Evolutionary conservation across 2,888 invertebrate genomes (phyloP).

Genomic region (Cyaniris semiargus): DNA sequence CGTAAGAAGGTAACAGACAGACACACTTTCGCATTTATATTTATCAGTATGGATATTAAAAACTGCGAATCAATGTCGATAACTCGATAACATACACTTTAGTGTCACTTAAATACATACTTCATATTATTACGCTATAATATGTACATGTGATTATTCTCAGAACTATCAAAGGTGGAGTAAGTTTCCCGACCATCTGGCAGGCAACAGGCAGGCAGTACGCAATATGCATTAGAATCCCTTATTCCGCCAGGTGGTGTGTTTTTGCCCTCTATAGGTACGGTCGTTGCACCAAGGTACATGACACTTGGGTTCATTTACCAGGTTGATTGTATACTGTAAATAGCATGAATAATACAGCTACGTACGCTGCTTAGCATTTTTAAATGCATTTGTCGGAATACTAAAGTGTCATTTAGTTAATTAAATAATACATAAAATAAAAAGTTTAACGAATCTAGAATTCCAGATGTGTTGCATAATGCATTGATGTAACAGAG

Average conservation of each 20-base stretch:
- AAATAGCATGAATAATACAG: background rate
- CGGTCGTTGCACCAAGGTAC: slow-evolving; percentile 21
- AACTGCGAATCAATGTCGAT: too few species aligned
- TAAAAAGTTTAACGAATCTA: too few species aligned
- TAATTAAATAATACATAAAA: too few species aligned
- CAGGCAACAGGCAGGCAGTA: background rate
- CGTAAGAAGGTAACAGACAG: too few species aligned
- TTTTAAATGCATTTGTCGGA: background rate
- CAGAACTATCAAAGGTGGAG: background rate
- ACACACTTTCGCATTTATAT: too few species aligned
- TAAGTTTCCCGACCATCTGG: background rate
- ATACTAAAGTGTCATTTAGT: background rate
- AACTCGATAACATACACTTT: background rate
- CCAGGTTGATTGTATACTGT: background rate
- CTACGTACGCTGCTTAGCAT: background rate
- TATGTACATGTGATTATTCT: background rate
- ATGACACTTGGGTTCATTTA: slow-evolving; percentile 12
- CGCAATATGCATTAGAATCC: background rate
- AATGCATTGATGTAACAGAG: too few species aligned
- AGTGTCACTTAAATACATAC: too few species aligned
- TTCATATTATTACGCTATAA: background rate
- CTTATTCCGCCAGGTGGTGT: slow-evolving; percentile 23
- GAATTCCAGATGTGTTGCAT: too few species aligned
- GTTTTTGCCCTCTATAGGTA: slow-evolving; percentile 20
- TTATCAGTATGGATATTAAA: too few species aligned